Percentiles rank a stretch among this genome's conserved stretches.
These are phyloP conservation scores for Pelmatolapia mariae DNA, from an alignment of 2,113 vertebrate genomes.

Conservation along the genomic window DNA sequence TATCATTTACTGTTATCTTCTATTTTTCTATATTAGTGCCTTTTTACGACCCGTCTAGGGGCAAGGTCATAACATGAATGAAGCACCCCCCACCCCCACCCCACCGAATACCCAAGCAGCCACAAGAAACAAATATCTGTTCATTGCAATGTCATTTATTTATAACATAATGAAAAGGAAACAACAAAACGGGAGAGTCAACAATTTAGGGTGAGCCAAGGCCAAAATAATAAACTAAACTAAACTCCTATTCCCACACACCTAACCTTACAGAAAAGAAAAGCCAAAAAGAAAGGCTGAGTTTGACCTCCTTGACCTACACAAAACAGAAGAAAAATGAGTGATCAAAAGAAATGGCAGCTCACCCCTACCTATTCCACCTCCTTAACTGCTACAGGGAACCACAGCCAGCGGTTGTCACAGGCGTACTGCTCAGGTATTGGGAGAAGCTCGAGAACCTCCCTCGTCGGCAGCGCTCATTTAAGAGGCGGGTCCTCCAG, in stretches of 20 bases:
- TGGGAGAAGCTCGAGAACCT: neutral
- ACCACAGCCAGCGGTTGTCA: neutral
- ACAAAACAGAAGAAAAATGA: neutral
- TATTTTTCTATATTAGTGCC: neutral
- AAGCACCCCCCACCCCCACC: neutral
- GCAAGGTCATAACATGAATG: neutral
- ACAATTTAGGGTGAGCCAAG: neutral
- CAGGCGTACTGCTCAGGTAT: neutral
- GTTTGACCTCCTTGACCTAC: neutral
- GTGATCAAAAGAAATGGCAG: neutral
- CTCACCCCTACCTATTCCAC: neutral
- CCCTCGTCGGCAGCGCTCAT: neutral
- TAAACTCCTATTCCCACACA: neutral
- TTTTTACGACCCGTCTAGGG: neutral
- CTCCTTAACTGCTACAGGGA: neutral
- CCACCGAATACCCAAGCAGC: neutral
- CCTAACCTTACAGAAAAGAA: neutral
- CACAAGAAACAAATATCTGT: neutral
- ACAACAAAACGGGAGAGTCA: neutral
- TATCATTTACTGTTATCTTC: neutral
- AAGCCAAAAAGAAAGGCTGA: neutral
- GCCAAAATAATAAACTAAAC: neutral
- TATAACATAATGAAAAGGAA: neutral
- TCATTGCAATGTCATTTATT: neutral
- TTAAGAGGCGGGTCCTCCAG: neutral